Evolutionary conservation across 2,113 vertebrate species (phyloP).

Genomic region (Mustela nigripes): DNA sequence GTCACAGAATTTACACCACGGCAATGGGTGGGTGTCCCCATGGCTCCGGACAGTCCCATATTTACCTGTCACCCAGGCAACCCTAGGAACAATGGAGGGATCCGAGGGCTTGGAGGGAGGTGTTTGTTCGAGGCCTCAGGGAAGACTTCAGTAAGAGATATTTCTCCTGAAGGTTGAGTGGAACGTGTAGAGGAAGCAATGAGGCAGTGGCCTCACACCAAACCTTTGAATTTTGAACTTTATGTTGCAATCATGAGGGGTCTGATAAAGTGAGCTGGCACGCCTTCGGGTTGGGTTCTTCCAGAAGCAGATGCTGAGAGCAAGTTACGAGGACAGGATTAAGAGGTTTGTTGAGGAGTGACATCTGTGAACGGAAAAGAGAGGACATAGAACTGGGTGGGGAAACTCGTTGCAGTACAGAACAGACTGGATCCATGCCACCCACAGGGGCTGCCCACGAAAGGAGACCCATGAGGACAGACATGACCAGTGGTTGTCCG

Average conservation of each 20-base stretch:
- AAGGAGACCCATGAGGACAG: not conserved
- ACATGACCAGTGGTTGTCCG: not conserved
- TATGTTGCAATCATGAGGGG: accelerated
- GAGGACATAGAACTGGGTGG: accelerated
- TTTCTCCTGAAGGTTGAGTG: not conserved
- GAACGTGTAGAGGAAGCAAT: not conserved
- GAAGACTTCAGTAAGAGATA: not conserved
- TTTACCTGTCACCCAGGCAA: not conserved
- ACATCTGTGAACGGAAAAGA: not conserved
- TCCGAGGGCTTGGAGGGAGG: too few species aligned
- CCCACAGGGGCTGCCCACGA: accelerated
- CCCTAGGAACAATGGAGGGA: not conserved
- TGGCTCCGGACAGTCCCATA: accelerated
- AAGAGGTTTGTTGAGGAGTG: not conserved
- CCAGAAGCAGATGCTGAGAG: accelerated
- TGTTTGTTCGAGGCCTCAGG: not conserved
- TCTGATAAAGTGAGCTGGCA: not conserved
- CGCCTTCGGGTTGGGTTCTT: not conserved
- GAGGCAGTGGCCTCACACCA: too few species aligned
- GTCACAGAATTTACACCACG: accelerated
- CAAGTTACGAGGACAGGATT: accelerated
- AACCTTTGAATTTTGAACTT: not conserved
- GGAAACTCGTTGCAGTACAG: accelerated
- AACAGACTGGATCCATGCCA: accelerated
- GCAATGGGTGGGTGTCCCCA: not conserved